A percentile compares a stretch with the other conserved stretches of the same genome.
phyloP scores from a whole-genome alignment of 2,113 vertebrate species.

The Pristiophorus japonicus region DNA sequence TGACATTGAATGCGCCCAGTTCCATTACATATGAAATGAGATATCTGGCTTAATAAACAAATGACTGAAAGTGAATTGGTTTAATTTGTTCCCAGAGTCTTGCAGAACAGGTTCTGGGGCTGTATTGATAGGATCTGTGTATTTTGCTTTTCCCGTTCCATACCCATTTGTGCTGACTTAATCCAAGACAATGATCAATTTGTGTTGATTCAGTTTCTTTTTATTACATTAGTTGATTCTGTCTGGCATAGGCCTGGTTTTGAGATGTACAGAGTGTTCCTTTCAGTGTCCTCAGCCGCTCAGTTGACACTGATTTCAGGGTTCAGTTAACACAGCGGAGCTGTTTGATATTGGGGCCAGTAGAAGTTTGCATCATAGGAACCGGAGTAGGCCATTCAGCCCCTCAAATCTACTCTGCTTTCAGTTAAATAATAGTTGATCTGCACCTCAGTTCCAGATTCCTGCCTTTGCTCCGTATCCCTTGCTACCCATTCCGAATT shows the following conservation, averaged over 20 bases:
- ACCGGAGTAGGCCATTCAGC: neutral
- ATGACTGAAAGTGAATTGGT: neutral
- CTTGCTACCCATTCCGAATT: neutral
- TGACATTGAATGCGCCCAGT: neutral
- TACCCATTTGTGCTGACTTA: neutral
- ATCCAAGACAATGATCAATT: neutral
- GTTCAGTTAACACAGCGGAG: neutral
- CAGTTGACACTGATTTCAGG: neutral
- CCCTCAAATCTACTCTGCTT: neutral
- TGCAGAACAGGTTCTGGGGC: neutral
- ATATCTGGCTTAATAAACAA: neutral
- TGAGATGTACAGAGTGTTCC: constrained; percentile 7
- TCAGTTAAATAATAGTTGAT: neutral
- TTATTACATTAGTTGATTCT: neutral
- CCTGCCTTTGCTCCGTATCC: neutral
- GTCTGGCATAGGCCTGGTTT: neutral
- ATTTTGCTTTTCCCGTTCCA: neutral
- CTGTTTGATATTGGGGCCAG: neutral
- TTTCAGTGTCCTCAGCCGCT: neutral
- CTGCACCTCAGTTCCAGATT: neutral
- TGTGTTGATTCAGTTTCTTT: neutral
- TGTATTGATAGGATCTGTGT: neutral
- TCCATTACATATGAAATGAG: neutral
- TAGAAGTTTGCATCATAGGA: neutral
- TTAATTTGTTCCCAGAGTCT: neutral